phyloP scores from a whole-genome alignment of 2,888 invertebrate genomes.

The Chymomyza procnemis region DNA sequence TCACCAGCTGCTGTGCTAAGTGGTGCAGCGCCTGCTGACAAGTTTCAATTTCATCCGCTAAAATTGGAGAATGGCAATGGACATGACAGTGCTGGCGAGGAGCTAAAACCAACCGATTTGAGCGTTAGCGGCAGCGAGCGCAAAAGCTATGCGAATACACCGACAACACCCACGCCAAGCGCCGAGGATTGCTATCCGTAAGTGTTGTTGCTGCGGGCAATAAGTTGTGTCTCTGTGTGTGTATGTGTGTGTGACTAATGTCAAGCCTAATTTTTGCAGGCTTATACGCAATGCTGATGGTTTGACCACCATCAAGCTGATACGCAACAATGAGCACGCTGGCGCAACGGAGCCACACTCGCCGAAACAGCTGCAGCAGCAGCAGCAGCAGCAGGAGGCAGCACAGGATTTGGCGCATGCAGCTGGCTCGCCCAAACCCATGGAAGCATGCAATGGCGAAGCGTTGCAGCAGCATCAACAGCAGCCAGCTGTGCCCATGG shows the following conservation, averaged over 20 bases:
- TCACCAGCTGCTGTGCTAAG: conserved; percentile 70
- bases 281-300: conserved; percentile 79
- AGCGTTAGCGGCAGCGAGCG: conserved; percentile 78
- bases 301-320: conserved; percentile 78
- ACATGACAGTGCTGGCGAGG: conserved; percentile 78
- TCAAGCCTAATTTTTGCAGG: conserved; percentile 51
- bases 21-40: conserved; percentile 68
- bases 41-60: conserved; percentile 76
- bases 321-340: conserved; percentile 74
- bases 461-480: too few relatives aligned
- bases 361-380: conserved; percentile 26
- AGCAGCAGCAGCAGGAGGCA: conserved; percentile 31
- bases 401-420: conserved; percentile 19
- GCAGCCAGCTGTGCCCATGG: conserved; percentile 49
- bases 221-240: background rate
- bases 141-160: background rate
- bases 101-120: conserved; percentile 85
- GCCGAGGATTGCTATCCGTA: conserved; percentile 78
- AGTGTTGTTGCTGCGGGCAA: conserved; percentile 52
- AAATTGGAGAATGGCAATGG: conserved; percentile 75
- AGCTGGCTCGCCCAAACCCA: conserved; percentile 43
- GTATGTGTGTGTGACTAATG: conserved; percentile 28
- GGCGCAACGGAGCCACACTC: conserved; percentile 22
- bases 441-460: conserved; percentile 42
- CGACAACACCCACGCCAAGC: conserved; percentile 22